phyloP scores from a whole-genome alignment of 2,797 vertebrate genomes.

The Coregonus sp. region DNA sequence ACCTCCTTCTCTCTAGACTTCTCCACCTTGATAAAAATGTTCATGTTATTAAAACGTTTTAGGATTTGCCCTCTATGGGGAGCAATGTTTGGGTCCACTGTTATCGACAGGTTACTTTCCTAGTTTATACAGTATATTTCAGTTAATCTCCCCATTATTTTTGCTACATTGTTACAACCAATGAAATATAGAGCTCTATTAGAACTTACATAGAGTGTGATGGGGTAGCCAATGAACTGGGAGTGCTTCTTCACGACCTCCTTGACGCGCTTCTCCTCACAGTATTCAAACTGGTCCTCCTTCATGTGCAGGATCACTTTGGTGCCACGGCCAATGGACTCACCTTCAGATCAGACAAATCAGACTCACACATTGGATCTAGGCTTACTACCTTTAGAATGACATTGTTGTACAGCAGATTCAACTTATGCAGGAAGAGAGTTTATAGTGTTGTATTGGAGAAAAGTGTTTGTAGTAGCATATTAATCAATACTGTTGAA shows the following conservation, averaged over 20 bases:
- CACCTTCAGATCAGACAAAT: slow-evolving; percentile 66
- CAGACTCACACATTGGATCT: neutral
- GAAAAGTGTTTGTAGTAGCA: neutral
- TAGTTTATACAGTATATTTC: neutral
- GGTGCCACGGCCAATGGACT: slow-evolving; percentile 88
- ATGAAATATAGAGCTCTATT: neutral
- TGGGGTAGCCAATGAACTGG: slow-evolving; percentile 96
- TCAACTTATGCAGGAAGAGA: neutral
- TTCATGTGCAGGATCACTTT: slow-evolving; percentile 91
- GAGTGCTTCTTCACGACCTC: slow-evolving; percentile 96
- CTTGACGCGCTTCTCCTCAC: slow-evolving; percentile 88
- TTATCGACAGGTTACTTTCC: neutral
- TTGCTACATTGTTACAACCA: neutral
- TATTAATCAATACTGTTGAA: neutral
- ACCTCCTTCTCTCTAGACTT: slow-evolving; percentile 83
- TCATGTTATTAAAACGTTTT: neutral
- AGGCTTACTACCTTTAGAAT: slow-evolving; percentile 13
- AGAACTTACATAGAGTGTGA: slow-evolving; percentile 87
- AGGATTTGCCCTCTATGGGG: neutral
- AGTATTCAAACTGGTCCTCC: slow-evolving; percentile 91
- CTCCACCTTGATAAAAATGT: slow-evolving; percentile 67
- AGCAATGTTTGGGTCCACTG: neutral
- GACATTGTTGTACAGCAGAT: neutral
- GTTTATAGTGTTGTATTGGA: neutral
- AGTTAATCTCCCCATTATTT: neutral